Conservation (phyloP, 2,113 vertebrate genomes). For the Condylura cristata region DNA sequence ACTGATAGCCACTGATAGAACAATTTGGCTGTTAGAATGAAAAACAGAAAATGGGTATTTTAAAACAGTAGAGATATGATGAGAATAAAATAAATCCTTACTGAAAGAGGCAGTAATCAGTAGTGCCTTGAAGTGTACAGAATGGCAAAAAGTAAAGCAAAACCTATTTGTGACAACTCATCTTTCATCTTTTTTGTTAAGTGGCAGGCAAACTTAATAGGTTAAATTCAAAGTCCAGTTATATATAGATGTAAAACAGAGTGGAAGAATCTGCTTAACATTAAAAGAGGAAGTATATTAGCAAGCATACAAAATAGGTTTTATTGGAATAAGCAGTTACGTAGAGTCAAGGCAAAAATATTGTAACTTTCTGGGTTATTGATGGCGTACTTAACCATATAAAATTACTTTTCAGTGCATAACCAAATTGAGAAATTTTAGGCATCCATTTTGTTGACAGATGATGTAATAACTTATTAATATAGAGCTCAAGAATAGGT, state of each 20-base stretch:
- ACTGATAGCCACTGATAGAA: background rate
- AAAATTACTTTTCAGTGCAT: background rate
- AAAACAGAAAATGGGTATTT: background rate
- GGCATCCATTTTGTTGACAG: background rate
- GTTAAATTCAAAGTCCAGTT: conserved; percentile 1
- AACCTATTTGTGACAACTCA: background rate
- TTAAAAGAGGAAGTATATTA: background rate
- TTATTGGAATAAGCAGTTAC: background rate
- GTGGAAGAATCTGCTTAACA: background rate
- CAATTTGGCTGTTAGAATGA: background rate
- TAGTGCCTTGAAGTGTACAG: background rate
- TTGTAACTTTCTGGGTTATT: background rate
- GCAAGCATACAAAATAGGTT: background rate
- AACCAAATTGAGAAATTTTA: background rate
- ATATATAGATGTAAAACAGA: background rate
- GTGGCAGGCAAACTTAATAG: background rate
- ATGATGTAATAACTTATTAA: background rate
- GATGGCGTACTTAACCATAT: background rate
- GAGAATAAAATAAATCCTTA: background rate
- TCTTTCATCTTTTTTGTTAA: background rate
- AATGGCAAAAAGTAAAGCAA: background rate
- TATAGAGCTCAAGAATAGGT: background rate
- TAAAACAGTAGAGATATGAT: background rate
- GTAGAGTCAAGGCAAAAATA: background rate
- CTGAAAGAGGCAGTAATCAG: background rate